Conservation (phyloP, 2,888 invertebrate species). For the Philereme vetulata region DNA sequence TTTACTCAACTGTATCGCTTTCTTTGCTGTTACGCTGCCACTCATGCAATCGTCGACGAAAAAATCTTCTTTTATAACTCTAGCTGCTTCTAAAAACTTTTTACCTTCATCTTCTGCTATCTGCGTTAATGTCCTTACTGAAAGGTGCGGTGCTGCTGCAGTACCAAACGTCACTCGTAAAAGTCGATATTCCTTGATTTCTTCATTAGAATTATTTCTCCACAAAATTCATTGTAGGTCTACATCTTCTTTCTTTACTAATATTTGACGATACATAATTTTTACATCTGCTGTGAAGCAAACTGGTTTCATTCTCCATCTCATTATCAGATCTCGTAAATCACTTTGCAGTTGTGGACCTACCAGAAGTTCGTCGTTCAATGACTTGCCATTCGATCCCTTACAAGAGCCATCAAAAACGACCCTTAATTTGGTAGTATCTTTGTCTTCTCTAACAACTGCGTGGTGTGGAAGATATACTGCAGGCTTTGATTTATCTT, state of each 20-base stretch:
- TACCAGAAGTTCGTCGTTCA: too few species aligned
- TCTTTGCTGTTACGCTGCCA: conserved; percentile 20
- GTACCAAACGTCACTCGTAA: conserved; percentile 34
- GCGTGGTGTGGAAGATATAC: conserved; percentile 47
- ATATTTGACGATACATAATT: conserved; percentile 30
- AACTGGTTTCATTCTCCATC: too few species aligned
- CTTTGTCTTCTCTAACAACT: conserved; percentile 39
- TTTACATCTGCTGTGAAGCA: conserved; percentile 21
- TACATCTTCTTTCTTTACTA: conserved; percentile 15
- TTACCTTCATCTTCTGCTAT: conserved; percentile 30
- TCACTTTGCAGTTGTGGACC: too few species aligned
- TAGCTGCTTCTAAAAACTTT: conserved; percentile 9
- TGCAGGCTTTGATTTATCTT: too few species aligned
- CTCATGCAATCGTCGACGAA: conserved; percentile 34
- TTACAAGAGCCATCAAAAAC: too few species aligned
- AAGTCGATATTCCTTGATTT: conserved; percentile 21
- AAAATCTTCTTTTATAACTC: conserved; percentile 20
- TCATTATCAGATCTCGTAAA: too few species aligned
- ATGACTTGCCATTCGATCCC: too few species aligned
- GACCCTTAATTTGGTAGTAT: conserved; percentile 39
- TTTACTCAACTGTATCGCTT: conserved; percentile 12
- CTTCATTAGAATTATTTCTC: not conserved
- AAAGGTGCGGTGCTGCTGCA: conserved; percentile 31
- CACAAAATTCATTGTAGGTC: conserved; percentile 1
- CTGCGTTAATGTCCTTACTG: conserved; percentile 29